Base-by-base conservation (phyloP, 2,797 vertebrate species). In the Cottoperca gobio region DNA sequence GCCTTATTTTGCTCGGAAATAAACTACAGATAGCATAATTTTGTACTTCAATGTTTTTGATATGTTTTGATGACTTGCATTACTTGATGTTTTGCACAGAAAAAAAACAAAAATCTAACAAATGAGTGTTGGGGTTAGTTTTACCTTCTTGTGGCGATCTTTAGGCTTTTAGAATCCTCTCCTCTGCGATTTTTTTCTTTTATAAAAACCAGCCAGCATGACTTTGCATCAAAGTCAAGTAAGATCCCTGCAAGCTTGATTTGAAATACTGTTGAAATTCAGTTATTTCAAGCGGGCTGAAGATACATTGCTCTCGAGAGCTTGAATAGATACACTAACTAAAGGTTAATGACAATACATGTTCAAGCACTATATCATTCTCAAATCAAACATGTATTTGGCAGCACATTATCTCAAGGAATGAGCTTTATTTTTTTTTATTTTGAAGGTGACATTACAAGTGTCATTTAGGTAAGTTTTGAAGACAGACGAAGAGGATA, bases 121-220 rank as follows among this genome's bases (percentile, higher is more conserved):
- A 92, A 92, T 93, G 91, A 95, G 92, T 93, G 93, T 94, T 94
- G 92, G 93, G 92, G 92, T 95, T 94, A 93, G 91, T 94, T 93
- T 95, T 95, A 95, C 95, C 95, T 95, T 95, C 92, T 92, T 93
- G 93, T 93, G 92, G 92, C 92, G 93, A 92, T 94, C 91, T 93
- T 94, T 95, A 91, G 93, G 93, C 93, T 93, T 95, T 94, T 94
- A 93, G 93, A 93, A 94, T 94, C 93, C 94, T 94, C 94, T 94
- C 93, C 92, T 92, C 89, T 89, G 93, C 93, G 92, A 93, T 94
- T 91, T 95, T 95, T 95, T 91, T 90, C 93, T 94, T 95, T 94
- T 88, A 88, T 94, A 92, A 92, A 94, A 94, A 92, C 86, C 94
- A 94, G 92, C 92, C 94, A 92, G 92, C 92, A 90, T 92, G 93